These are phyloP conservation scores for Colaptes auratus DNA, from an alignment of 2,113 vertebrate species.

Conservation along the genomic window DNA sequence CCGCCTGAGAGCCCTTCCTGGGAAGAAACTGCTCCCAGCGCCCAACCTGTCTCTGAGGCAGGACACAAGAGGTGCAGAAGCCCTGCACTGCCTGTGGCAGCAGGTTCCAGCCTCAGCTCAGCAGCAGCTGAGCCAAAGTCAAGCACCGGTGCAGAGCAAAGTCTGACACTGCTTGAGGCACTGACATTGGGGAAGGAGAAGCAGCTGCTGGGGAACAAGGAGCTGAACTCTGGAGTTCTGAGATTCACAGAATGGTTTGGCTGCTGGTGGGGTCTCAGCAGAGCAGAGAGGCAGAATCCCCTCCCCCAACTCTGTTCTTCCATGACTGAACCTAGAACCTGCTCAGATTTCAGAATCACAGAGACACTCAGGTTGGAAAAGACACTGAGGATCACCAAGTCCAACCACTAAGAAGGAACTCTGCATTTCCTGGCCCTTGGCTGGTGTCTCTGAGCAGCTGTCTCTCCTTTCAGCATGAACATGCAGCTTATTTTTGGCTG, in stretches of 20 bases:
- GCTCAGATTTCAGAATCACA: no score
- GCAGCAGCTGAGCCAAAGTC: not conserved
- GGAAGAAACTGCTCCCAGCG: no score
- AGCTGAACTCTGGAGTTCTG: not conserved
- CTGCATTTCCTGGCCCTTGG: no score
- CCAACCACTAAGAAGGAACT: no score
- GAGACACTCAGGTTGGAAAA: no score
- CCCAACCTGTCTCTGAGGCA: not conserved
- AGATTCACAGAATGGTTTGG: no score
- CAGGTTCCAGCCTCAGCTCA: not conserved
- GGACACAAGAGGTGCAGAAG: not conserved
- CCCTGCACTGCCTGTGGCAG: not conserved
- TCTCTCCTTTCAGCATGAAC: not conserved
- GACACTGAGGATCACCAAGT: no score
- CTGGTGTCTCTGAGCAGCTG: not conserved
- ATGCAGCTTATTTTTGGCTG: not conserved
- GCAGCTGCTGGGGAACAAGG: not conserved
- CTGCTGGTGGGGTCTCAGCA: no score
- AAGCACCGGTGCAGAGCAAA: not conserved
- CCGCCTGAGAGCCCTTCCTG: no score
- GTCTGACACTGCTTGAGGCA: not conserved
- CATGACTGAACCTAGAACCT: no score
- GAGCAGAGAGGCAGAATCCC: no score
- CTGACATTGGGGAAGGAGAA: not conserved
- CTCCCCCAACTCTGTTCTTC: no score